Conservation (phyloP, 1,140 invertebrate genomes). For the Microplitis mediator region DNA sequence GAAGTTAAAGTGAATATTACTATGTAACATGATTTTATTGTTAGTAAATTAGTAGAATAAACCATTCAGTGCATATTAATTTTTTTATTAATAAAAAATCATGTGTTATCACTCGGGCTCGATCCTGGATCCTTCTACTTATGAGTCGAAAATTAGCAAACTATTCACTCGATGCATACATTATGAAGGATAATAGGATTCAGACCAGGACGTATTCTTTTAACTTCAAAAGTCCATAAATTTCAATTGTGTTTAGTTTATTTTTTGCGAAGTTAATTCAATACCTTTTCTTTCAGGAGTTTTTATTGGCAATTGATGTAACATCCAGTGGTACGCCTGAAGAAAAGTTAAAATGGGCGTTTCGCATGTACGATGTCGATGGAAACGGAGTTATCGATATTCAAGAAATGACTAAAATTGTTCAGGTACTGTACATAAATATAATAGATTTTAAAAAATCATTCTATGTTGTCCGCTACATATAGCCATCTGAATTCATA, state of each 20-base stretch:
- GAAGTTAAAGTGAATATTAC: too few species aligned
- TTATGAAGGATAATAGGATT: too few species aligned
- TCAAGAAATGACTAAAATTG: constrained; percentile 94
- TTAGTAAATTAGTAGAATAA: too few species aligned
- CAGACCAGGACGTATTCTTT: too few species aligned
- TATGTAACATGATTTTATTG: too few species aligned
- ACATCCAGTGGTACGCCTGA: constrained; percentile 96
- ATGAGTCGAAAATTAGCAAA: too few species aligned
- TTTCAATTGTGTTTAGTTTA: background rate
- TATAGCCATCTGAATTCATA: background rate
- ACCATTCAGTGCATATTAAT: too few species aligned
- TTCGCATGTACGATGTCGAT: constrained; percentile 99
- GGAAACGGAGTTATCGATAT: constrained; percentile 98
- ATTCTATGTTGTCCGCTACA: background rate
- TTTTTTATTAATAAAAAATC: too few species aligned
- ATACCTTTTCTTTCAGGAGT: constrained; percentile 75
- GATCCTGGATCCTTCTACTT: too few species aligned
- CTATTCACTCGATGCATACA: too few species aligned
- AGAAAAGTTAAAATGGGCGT: constrained; percentile 99
- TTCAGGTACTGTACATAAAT: constrained; percentile 70
- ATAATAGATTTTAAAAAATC: background rate
- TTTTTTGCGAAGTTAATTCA: background rate
- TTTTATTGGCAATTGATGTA: constrained; percentile 96
- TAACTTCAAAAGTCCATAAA: too few species aligned
- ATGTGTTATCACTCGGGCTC: too few species aligned